Percentiles rank a stretch among this genome's conserved stretches.
Conservation (phyloP, 1,140 invertebrate genomes). For the Papilio helenus region DNA sequence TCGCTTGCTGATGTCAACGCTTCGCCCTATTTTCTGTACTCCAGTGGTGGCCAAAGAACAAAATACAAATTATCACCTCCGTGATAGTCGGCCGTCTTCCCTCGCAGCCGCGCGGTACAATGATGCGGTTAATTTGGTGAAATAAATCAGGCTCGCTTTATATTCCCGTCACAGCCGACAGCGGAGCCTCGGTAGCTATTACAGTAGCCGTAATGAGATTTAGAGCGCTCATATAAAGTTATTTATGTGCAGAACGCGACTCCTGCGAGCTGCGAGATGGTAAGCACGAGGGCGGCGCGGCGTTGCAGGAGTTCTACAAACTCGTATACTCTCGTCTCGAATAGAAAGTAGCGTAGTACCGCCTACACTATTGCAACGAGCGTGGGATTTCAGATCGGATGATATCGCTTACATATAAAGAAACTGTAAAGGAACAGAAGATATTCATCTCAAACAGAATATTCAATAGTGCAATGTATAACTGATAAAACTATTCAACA, state of each 20-base stretch:
- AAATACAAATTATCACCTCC: conserved; percentile 37
- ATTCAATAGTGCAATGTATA: background rate
- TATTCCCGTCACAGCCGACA: conserved; percentile 78
- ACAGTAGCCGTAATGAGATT: conserved; percentile 80
- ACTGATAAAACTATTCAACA: background rate
- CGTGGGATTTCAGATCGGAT: conserved; percentile 4
- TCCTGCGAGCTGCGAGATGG: conserved; percentile 51
- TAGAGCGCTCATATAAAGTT: conserved; percentile 80
- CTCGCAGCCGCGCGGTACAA: conserved; percentile 55
- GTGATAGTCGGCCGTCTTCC: conserved; percentile 9
- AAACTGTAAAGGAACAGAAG: background rate
- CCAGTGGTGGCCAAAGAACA: background rate
- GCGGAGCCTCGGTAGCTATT: conserved; percentile 78
- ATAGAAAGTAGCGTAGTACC: conserved; percentile 27
- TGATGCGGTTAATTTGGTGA: conserved; percentile 73
- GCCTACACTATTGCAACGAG: background rate
- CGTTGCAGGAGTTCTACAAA: conserved; percentile 28
- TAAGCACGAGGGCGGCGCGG: conserved; percentile 42
- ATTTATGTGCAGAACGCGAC: conserved; percentile 77
- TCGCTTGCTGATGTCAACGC: conserved; percentile 28
- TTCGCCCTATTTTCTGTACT: conserved; percentile 16
- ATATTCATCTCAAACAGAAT: background rate
- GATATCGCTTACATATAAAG: background rate
- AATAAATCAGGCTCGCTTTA: conserved; percentile 78
- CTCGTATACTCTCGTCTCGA: background rate